These are phyloP conservation scores for Corythoichthys haematopterus DNA, from an alignment of 2,113 vertebrate genomes.

Conservation along the genomic window DNA sequence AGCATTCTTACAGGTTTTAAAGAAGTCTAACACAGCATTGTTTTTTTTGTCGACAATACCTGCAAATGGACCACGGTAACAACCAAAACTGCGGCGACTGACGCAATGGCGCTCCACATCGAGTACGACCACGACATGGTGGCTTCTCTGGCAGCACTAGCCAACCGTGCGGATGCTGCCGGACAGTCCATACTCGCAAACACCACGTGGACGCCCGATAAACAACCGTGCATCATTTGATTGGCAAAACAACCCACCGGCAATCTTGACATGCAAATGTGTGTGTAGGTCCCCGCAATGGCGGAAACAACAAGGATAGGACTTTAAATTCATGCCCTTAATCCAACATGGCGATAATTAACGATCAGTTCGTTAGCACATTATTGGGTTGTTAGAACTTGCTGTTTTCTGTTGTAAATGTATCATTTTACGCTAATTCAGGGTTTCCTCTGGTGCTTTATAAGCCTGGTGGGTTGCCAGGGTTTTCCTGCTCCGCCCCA, in stretches of 20 bases:
- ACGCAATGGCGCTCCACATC: slow-evolving; percentile 48
- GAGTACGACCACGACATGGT: slow-evolving; percentile 50
- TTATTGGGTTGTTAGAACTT: too few species aligned
- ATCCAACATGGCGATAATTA: background rate
- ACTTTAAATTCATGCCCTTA: background rate
- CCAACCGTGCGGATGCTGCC: background rate
- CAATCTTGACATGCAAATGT: slow-evolving; percentile 62
- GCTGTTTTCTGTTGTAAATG: too few species aligned
- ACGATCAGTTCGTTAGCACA: background rate
- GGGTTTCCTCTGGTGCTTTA: too few species aligned
- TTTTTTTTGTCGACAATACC: slow-evolving; percentile 27
- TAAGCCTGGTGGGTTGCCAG: too few species aligned
- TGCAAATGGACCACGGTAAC: slow-evolving; percentile 45
- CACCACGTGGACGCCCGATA: background rate
- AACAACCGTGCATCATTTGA: slow-evolving; percentile 56
- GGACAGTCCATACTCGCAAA: background rate
- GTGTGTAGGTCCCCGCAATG: slow-evolving; percentile 4
- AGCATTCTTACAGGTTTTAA: too few species aligned
- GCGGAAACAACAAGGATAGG: background rate
- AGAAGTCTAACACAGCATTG: too few species aligned
- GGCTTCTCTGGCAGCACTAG: background rate
- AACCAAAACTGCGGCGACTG: slow-evolving; percentile 44
- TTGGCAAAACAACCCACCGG: slow-evolving; percentile 56
- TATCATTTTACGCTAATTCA: background rate
- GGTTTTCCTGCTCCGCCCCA: too few species aligned